Evolutionary conservation across 2,113 vertebrate species (phyloP).

Genomic region (Conger conger): DNA sequence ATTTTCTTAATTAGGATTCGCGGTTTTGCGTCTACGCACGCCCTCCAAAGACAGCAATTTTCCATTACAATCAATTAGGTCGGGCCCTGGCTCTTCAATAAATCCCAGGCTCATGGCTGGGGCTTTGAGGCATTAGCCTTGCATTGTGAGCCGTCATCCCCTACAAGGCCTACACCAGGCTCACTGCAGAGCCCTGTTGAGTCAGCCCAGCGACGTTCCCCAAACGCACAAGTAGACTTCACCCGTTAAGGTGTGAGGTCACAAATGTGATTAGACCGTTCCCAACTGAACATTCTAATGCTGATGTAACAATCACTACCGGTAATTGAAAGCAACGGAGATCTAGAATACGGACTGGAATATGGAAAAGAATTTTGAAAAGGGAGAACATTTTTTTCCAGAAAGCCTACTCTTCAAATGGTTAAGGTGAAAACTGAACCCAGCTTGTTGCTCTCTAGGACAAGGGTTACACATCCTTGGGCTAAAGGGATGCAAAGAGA

Average conservation of each 20-base stretch:
- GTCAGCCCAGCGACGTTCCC: not conserved
- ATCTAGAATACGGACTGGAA: too few relatives aligned
- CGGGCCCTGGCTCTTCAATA: constrained; percentile 29
- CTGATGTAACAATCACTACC: too few relatives aligned
- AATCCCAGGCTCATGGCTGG: constrained; percentile 9
- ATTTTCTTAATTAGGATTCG: constrained; percentile 47
- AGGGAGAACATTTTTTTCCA: too few relatives aligned
- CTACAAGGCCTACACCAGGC: constrained; percentile 13
- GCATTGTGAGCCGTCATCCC: not conserved
- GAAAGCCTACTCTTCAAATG: too few relatives aligned
- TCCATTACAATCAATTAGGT: constrained; percentile 45
- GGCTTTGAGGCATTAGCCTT: not conserved
- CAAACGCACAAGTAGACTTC: constrained; percentile 12
- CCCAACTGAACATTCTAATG: too few relatives aligned
- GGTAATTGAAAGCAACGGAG: too few relatives aligned
- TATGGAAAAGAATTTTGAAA: too few relatives aligned
- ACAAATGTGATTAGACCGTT: too few relatives aligned
- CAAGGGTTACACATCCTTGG: too few relatives aligned
- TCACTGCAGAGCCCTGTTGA: not conserved
- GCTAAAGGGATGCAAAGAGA: too few relatives aligned
- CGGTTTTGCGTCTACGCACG: constrained; percentile 29
- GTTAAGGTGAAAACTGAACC: too few relatives aligned
- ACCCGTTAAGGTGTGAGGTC: not conserved
- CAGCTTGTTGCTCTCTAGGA: too few relatives aligned
- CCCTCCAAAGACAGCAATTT: constrained; percentile 42